Base-by-base conservation (phyloP, 2,113 vertebrate species). In the Pyxicephalus adspersus region DNA sequence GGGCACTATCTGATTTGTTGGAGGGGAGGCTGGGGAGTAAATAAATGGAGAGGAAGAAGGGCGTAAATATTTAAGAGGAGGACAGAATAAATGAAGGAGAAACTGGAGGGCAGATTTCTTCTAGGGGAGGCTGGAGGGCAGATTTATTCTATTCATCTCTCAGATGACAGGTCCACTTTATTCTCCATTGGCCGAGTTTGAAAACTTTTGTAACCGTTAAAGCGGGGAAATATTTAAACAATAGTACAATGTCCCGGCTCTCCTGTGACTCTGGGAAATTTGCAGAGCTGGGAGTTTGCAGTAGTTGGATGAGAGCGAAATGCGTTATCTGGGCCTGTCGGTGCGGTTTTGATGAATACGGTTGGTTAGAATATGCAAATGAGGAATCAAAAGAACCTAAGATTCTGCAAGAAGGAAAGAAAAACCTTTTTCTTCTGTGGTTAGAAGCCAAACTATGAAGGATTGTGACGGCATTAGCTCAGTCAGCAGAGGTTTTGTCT, bases 371-470 rank as follows among this genome's bases (percentile, higher is more conserved):
- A 34, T 34, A 34, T 34, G 31, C 31, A 34, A 80, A 80, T 80
- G 66, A 22, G 23, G 17, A 28, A 80, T 63, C 57, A 73, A 60
- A 61, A n/a, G 57, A 45, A 72, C 54, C 63, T 25, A 34, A 45
- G 45, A 72, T 71, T 54, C 55, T 80, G 78, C 78, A 72, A 61
- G 61, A 67, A 79, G n/a, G 25, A 31, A 50, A 55, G 54, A 28
- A 75, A 23, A 77, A 77, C 51, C 61, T 55, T 57, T 78, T 80
- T 80, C 66, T 80, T 61, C 18, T 51, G 66, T 31, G 16, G 16
- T 80, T 45, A 71, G 61, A 70, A 80, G 28, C 45, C 57, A 80
- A 72, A 80, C 66, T 71, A 80, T 61, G 55, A 80, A 63, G 71
- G 66, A 80, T 72, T 19, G 61, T 29, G 16, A 31, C 57, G 19